Evolutionary conservation across 2,113 vertebrate genomes (phyloP).

Genomic region (Ciconia boyciana): DNA sequence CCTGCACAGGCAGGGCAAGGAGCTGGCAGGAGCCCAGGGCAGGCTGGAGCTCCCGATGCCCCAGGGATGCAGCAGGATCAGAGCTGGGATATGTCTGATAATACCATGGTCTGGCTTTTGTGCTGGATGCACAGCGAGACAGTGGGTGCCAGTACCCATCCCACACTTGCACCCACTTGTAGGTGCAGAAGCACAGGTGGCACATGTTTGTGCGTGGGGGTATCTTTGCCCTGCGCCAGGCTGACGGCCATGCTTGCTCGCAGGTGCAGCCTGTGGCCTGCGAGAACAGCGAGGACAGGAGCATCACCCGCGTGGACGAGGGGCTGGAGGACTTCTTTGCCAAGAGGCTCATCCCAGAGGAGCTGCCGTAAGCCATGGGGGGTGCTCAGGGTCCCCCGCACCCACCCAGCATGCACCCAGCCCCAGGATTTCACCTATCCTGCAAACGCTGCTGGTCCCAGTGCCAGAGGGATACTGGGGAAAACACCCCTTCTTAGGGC

Average conservation of each 20-base stretch:
- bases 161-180: neutral
- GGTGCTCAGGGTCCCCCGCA: neutral
- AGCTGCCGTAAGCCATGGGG: slow-evolving; percentile 76
- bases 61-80: neutral
- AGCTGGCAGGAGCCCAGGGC: neutral
- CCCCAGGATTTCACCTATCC: neutral
- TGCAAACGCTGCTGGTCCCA: rapidly evolving
- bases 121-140: rapidly evolving
- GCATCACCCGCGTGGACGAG: slow-evolving; percentile 88
- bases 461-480: neutral
- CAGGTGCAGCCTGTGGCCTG: slow-evolving; percentile 82
- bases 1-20: neutral
- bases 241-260: neutral
- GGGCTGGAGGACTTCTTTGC: slow-evolving; percentile 96
- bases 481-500: neutral
- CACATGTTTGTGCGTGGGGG: rapidly evolving
- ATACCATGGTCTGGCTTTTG: neutral
- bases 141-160: neutral
- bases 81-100: neutral
- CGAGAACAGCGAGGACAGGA: slow-evolving; percentile 83
- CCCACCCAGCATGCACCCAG: too few relatives aligned
- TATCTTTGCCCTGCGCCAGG: rapidly evolving
- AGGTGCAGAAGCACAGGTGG: rapidly evolving
- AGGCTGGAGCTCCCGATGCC: neutral
- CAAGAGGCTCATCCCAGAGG: slow-evolving; percentile 89